Evolutionary conservation across 1,140 invertebrate genomes (phyloP), one percentile per base, ranked within the genome.

Genomic region (Thalassaphorura encarpata): DNA sequence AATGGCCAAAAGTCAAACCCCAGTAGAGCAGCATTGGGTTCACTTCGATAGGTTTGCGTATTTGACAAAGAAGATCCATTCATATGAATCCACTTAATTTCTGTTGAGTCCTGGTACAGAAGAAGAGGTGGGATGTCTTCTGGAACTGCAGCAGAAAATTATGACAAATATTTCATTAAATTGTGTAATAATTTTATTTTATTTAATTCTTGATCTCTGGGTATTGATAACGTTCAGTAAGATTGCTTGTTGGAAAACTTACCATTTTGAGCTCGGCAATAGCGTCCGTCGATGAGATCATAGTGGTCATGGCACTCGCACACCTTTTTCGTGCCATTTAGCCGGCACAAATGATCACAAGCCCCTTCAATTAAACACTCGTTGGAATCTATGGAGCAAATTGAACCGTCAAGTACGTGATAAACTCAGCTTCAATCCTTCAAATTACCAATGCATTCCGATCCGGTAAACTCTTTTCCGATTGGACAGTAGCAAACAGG

Each of bases 271-370:
- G 81, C 83, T 41, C 66, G 66, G 69, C 83, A 85, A 47, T 75
- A 70, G 16, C 71, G 74, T 21, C 69, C 69, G 15, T 65, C 71
- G 27, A 69, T 66, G 55, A 78, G 76, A 52, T 70, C 69, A 71
- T 91, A 92, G 1, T 87, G 88, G 6, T 77, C 69, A 2, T 80
- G 80, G 75, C 90, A 91, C 41, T 76, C 75, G 72, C 89, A 94
- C 21, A 73, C 69, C 71, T 78, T 89, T 33, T 78, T 82, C 41
- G 85, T 83, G n/a, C 53, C 31, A 11, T 77, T 78, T 70, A 90
- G 89, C 54, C 69, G 74, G 70, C 90, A 94, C 19, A 74, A 63
- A 70, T 93, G 89, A 66, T 87, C 82, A 71, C 89, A 94, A 16
- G 79, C 75, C 24, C 79, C 81, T 57, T 87, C 82, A 51, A 78